A percentile compares a stretch with the other conserved stretches of the same genome.
These are phyloP conservation scores for Nebria ingens DNA, from an alignment of 1,140 invertebrate species.

Conservation along the genomic window DNA sequence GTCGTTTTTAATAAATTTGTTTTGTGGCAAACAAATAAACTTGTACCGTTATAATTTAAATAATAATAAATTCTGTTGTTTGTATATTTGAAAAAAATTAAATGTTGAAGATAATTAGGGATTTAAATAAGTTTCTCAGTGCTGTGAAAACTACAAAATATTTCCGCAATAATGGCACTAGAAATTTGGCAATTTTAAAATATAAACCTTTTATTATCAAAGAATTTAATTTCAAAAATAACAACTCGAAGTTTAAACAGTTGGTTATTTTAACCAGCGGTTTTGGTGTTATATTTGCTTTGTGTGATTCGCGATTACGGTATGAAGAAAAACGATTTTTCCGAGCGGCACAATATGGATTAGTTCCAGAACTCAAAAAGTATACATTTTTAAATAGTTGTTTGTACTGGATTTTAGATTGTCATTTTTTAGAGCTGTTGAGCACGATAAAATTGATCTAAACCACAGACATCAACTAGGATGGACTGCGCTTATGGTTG, in stretches of 20 bases:
- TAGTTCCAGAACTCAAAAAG: slow-evolving; percentile 47
- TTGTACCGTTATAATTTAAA: too few relatives aligned
- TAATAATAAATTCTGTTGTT: too few relatives aligned
- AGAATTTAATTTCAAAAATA: neutral
- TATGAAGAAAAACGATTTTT: slow-evolving; percentile 46
- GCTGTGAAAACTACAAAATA: neutral
- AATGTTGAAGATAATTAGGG: neutral
- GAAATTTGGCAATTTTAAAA: neutral
- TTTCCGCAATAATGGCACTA: neutral
- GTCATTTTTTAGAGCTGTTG: slow-evolving; percentile 24
- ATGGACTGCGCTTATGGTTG: slow-evolving; percentile 79
- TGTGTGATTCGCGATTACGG: neutral
- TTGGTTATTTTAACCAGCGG: neutral
- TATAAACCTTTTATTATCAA: neutral
- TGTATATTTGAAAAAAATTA: too few relatives aligned
- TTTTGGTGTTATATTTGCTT: neutral
- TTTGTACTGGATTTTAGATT: slow-evolving; percentile 5
- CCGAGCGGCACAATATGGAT: slow-evolving; percentile 49
- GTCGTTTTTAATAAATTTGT: too few relatives aligned
- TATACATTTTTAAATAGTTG: slow-evolving; percentile 29
- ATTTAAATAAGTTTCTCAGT: neutral
- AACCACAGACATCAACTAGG: slow-evolving; percentile 62
- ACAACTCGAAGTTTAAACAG: neutral
- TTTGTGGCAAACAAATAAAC: too few relatives aligned
- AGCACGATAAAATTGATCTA: slow-evolving; percentile 39